These are phyloP conservation scores for Chaetops frenatus DNA, from an alignment of 2,113 vertebrate species.

Conservation along the genomic window DNA sequence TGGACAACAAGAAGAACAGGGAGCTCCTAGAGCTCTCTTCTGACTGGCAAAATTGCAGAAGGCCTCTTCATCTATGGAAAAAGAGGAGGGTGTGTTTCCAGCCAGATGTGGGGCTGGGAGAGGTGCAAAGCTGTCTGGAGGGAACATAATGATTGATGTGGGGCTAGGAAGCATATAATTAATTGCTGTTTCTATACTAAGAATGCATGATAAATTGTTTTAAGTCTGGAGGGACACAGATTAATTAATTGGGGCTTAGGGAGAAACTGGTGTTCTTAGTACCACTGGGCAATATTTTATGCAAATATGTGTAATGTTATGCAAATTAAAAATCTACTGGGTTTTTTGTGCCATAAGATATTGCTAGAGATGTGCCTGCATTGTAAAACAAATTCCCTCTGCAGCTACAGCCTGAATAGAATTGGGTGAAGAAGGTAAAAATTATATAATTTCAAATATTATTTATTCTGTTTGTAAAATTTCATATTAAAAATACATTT, in stretches of 20 bases:
- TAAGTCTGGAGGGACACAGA: slow-evolving; percentile 35
- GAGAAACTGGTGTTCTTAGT: slow-evolving; percentile 28
- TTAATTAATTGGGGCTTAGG: slow-evolving; percentile 60
- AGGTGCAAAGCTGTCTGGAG: neutral
- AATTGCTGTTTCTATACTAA: slow-evolving; percentile 28
- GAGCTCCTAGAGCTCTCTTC: neutral
- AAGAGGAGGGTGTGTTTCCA: neutral
- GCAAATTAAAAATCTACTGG: slow-evolving; percentile 44
- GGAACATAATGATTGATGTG: slow-evolving; percentile 30
- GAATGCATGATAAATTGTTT: slow-evolving; percentile 38
- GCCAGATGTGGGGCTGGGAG: neutral
- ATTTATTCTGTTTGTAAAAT: neutral
- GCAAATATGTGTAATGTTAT: slow-evolving; percentile 57
- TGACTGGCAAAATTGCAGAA: neutral
- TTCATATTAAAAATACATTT: neutral
- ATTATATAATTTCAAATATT: neutral
- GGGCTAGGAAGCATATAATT: slow-evolving; percentile 21
- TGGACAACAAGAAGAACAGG: neutral
- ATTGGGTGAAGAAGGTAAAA: neutral
- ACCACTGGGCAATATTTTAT: slow-evolving; percentile 55
- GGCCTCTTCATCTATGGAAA: neutral
- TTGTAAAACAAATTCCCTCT: slow-evolving; percentile 20
- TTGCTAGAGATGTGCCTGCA: slow-evolving; percentile 21
- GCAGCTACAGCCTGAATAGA: neutral
- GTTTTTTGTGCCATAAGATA: slow-evolving; percentile 34